phyloP scores from a whole-genome alignment of 2,888 invertebrate genomes.

The Amphimallon solstitiale region DNA sequence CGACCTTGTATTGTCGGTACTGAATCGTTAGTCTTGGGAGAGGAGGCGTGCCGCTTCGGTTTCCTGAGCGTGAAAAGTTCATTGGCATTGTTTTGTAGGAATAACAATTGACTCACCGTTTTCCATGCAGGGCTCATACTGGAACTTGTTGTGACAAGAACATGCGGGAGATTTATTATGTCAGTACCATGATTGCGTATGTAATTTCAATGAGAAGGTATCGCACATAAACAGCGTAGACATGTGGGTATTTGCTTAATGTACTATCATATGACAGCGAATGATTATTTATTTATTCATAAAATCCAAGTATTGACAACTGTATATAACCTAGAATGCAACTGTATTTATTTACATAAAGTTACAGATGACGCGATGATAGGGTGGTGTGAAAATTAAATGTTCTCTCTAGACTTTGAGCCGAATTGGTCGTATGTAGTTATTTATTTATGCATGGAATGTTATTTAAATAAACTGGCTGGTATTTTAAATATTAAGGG shows the following conservation, averaged over 20 bases:
- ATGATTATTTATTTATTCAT: background rate
- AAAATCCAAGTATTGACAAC: background rate
- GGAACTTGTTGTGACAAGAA: background rate
- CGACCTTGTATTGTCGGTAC: too few species aligned
- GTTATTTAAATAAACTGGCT: too few species aligned
- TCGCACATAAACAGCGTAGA: background rate
- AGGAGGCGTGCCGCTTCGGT: background rate
- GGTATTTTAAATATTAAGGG: too few species aligned
- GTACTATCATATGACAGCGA: background rate
- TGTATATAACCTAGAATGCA: background rate
- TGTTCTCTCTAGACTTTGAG: too few species aligned
- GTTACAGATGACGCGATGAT: too few species aligned
- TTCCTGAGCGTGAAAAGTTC: slow-evolving; percentile 39
- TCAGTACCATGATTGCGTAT: background rate
- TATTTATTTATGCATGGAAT: too few species aligned
- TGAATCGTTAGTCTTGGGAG: too few species aligned
- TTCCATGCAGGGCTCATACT: background rate
- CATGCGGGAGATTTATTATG: background rate
- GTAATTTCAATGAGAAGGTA: background rate
- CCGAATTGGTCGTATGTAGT: too few species aligned
- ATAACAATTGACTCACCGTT: background rate
- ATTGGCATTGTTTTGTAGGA: slow-evolving; percentile 43
- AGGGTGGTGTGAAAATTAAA: too few species aligned
- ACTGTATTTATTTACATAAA: too few species aligned
- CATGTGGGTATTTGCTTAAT: background rate